Evolutionary conservation across 2,888 invertebrate genomes (phyloP), one percentile per base, ranked within the genome.

Genomic region (Melanostoma scalare): DNA sequence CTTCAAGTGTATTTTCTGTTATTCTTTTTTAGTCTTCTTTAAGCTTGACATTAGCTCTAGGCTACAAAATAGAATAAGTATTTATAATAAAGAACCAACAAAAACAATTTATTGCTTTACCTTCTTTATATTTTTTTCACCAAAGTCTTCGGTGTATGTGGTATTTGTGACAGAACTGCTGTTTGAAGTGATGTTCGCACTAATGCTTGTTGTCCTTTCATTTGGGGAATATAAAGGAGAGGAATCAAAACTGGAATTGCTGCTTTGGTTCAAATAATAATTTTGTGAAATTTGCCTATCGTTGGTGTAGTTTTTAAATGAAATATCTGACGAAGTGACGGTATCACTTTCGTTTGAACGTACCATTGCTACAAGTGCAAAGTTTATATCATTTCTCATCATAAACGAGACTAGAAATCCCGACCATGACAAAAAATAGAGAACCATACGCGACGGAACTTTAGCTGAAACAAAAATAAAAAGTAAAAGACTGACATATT

Each of bases 321-420:
- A 56, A 38, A 33, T 68, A 61, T 56, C 63, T 42, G 40, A 10
- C 20, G 20, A 8, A 6, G 5, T 38, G 33, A 36, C 6, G 30
- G 33, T 2, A 53, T 30, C 30, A 35, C 87, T 60, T 89, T 85
- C 85, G 89, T 91, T 76, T 3, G 87, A 75, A 33, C 85, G 80
- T 6, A 93, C 94, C 95, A 95, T 95, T 4, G 94, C 94, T 31
- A 95, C 94, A 85, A 95, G 93, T 2, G 95, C 94, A 86, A 95
- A 92, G 89, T 95, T 95, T 87, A 95, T 95, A 90, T 95, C 95
- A 86, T 94, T 95, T 61, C 95, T 92, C 95, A 95, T 95, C 95
- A 95, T 95, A 87, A 95, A 95, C 2, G 95, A 95, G 4, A 95
- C 95, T 75, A 95, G 91, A 88, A 95, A 95, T 58, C 95, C 95